phyloP scores from a whole-genome alignment of 2,113 vertebrate genomes.

The Notothenia coriiceps region DNA sequence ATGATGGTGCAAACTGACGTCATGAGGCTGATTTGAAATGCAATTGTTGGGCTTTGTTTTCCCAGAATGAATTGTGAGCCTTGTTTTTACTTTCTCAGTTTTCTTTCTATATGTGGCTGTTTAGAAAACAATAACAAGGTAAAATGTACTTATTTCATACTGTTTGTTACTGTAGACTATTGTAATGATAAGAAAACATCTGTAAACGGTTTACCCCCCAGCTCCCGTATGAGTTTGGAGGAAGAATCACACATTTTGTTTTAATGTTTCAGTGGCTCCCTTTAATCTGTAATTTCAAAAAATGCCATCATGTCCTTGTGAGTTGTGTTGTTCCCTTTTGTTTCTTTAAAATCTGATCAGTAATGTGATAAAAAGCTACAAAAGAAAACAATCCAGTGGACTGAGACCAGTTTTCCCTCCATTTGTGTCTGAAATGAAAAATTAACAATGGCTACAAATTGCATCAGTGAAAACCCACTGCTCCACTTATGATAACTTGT shows the following conservation, averaged over 20 bases:
- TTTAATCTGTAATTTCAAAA: slow-evolving; percentile 10
- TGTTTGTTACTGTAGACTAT: background rate
- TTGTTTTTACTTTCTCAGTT: background rate
- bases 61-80: no score
- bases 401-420: background rate
- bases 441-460: slow-evolving; percentile 22
- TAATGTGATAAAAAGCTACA: slow-evolving; percentile 6
- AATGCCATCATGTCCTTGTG: background rate
- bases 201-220: background rate
- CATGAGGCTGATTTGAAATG: background rate
- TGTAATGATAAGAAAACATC: slow-evolving; percentile 33
- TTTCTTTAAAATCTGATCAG: slow-evolving; percentile 43
- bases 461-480: slow-evolving; percentile 6
- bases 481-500: background rate
- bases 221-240: slow-evolving; percentile 23
- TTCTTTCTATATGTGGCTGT: background rate
- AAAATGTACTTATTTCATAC: slow-evolving; percentile 11
- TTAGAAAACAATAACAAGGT: background rate
- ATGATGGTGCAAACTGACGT: slow-evolving; percentile 19
- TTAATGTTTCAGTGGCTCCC: slow-evolving; percentile 8
- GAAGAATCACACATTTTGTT: slow-evolving; percentile 8
- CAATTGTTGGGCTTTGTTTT: background rate
- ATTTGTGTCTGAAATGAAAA: slow-evolving; percentile 38
- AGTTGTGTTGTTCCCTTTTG: slow-evolving; percentile 17
- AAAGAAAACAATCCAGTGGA: slow-evolving; percentile 20